Conservation (phyloP, 1,140 invertebrate genomes). For the Rhynchophorus ferrugineus region DNA sequence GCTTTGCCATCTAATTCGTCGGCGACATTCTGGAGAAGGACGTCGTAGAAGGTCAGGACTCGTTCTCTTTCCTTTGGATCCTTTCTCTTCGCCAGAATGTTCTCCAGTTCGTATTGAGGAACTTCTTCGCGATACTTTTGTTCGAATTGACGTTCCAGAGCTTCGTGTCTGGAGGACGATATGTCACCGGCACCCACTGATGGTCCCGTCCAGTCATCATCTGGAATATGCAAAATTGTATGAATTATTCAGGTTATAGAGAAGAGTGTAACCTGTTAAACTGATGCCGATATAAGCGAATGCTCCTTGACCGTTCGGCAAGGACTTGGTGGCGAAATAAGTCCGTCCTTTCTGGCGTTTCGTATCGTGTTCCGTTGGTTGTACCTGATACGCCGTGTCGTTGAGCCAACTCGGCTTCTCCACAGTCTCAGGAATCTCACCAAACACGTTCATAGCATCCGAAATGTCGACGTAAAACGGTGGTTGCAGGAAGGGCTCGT, state of each 20-base stretch:
- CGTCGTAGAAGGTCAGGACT: conserved; percentile 38
- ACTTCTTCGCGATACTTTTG: conserved; percentile 31
- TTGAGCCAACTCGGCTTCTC: conserved; percentile 34
- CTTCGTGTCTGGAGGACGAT: conserved; percentile 9
- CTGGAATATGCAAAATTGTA: conserved; percentile 5
- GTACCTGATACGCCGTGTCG: conserved; percentile 26
- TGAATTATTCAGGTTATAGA: no score
- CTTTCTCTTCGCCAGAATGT: conserved; percentile 34
- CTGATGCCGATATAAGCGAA: conserved; percentile 38
- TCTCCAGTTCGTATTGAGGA: conserved; percentile 36
- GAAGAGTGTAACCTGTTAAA: conserved; percentile 29
- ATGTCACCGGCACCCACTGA: conserved; percentile 15
- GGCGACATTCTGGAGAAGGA: conserved; percentile 37
- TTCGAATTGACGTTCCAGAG: conserved; percentile 29
- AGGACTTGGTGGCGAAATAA: conserved; percentile 39
- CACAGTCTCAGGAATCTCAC: conserved; percentile 19
- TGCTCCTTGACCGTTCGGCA: conserved; percentile 39
- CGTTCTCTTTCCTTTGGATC: conserved; percentile 35
- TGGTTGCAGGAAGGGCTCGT: conserved; percentile 34
- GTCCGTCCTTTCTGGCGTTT: conserved; percentile 36
- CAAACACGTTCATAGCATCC: conserved; percentile 31
- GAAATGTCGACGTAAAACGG: conserved; percentile 34
- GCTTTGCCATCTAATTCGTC: conserved; percentile 35
- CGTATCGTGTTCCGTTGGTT: conserved; percentile 17
- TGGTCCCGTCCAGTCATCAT: conserved; percentile 10